A percentile compares a stretch with the other conserved stretches of the same genome.
These are phyloP conservation scores for Hystrix cristata DNA, from an alignment of 2,113 vertebrate species.

Conservation along the genomic window DNA sequence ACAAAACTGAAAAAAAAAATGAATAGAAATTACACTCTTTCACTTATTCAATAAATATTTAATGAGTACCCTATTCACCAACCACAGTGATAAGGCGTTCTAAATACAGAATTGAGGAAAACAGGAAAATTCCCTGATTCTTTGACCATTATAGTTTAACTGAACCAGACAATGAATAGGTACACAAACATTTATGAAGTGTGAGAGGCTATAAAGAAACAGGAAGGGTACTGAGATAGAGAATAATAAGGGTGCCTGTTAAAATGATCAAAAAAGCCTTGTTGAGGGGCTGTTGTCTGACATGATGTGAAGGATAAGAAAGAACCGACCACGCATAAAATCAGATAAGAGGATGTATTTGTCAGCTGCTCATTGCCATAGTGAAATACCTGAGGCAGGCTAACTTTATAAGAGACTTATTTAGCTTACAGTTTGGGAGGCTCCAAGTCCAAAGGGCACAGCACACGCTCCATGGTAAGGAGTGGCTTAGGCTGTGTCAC, in stretches of 20 bases:
- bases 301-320: not conserved
- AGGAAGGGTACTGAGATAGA: not conserved
- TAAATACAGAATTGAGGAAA: not conserved
- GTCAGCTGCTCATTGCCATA: not conserved
- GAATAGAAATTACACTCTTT: not conserved
- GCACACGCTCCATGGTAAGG: not conserved
- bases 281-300: not conserved
- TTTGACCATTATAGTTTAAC: not conserved
- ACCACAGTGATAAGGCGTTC: not conserved
- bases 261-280: not conserved
- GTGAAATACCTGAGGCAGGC: not conserved
- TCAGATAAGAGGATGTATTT: not conserved
- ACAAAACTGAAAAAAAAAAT: not conserved
- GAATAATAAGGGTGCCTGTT: not conserved
- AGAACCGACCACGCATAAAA: not conserved
- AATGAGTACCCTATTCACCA: not conserved
- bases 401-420: not conserved
- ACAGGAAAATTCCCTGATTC: not conserved
- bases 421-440: not conserved
- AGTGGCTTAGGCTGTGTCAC: not conserved
- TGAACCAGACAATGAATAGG: not conserved
- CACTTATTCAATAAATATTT: not conserved
- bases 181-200: not conserved
- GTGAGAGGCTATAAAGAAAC: not conserved
- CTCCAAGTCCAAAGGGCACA: not conserved